These are phyloP conservation scores for Fulica atra DNA, from an alignment of 2,113 vertebrate species.

Conservation along the genomic window DNA sequence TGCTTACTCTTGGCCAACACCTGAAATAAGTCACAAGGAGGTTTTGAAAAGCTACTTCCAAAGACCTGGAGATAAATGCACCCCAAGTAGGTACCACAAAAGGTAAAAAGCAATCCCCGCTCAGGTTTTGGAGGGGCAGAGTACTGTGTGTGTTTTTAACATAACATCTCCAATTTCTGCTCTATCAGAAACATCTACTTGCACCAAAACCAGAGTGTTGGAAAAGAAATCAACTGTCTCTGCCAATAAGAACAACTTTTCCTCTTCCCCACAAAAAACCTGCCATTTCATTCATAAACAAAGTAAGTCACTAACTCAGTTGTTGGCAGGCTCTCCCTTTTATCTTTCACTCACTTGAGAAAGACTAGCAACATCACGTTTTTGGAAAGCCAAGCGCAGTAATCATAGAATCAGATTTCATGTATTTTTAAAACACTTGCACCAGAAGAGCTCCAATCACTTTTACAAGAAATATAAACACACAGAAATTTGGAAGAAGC, in stretches of 20 bases:
- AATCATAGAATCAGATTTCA: slow-evolving; percentile 63
- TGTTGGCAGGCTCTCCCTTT: slow-evolving; percentile 57
- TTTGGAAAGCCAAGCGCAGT: slow-evolving; percentile 38
- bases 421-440: slow-evolving; percentile 72
- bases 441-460: slow-evolving; percentile 44
- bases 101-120: background rate
- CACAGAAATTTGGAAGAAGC: background rate
- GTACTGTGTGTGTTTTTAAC: background rate
- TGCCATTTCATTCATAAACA: slow-evolving; percentile 71
- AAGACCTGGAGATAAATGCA: background rate
- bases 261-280: slow-evolving; percentile 8
- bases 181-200: background rate
- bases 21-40: background rate
- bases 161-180: background rate
- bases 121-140: background rate
- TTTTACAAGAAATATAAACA: slow-evolving; percentile 50
- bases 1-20: background rate
- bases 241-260: slow-evolving; percentile 21
- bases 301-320: slow-evolving; percentile 48
- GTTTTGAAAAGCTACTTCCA: background rate
- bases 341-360: slow-evolving; percentile 59
- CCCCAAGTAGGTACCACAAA: background rate
- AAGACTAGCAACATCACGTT: slow-evolving; percentile 43
- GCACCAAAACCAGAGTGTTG: background rate
- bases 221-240: slow-evolving; percentile 23